phyloP scores from a whole-genome alignment of 2,888 invertebrate genomes.

The Thereva nobilitata region DNA sequence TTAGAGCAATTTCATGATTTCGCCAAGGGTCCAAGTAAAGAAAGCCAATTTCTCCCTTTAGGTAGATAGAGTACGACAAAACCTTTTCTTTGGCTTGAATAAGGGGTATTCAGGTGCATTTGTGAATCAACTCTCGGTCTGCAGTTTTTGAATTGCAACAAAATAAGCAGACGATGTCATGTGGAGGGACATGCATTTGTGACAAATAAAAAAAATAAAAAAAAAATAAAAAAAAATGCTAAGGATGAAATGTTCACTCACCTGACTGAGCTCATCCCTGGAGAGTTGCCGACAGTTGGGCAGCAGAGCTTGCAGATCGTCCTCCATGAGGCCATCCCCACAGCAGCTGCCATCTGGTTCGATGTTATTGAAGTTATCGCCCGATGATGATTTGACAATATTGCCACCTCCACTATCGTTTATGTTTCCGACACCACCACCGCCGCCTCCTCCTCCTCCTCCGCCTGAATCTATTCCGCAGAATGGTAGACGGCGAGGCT shows the following conservation, averaged over 20 bases:
- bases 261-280: conserved; percentile 59
- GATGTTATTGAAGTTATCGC: conserved; percentile 48
- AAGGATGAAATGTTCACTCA: conserved; percentile 44
- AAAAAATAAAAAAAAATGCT: not conserved
- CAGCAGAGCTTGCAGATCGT: conserved; percentile 56
- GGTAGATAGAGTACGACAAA: no score
- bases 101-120: no score
- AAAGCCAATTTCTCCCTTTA: conserved; percentile 13
- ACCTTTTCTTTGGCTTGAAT: no score
- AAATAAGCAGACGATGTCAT: no score
- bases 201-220: no score
- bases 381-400: conserved; percentile 36
- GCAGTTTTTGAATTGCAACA: no score
- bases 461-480: conserved; percentile 50
- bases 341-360: conserved; percentile 53
- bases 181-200: no score
- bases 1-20: conserved; percentile 38
- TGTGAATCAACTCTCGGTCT: no score
- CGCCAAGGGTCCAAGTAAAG: conserved; percentile 10
- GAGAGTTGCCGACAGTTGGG: conserved; percentile 55
- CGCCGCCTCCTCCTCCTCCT: conserved; percentile 43
- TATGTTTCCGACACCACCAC: conserved; percentile 40
- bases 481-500: conserved; percentile 52
- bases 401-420: conserved; percentile 42
- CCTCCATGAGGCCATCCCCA: conserved; percentile 52